Conservation (phyloP, 2,113 vertebrate genomes). For the Ctenomys sociabilis region DNA sequence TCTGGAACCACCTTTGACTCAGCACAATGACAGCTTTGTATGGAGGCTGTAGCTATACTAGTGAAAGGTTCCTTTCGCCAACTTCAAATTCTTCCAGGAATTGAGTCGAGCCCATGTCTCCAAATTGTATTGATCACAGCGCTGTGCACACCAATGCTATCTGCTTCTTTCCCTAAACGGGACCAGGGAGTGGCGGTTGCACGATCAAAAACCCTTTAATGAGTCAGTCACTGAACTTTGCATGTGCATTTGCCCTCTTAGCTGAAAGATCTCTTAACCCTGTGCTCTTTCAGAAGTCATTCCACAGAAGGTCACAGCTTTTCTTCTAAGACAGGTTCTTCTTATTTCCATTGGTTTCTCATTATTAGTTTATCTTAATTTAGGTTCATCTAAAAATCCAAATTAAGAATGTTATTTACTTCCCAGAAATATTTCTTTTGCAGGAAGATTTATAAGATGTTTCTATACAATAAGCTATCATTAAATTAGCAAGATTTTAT, state of each 20-base stretch:
- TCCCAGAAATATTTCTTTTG: not conserved
- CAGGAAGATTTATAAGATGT: not conserved
- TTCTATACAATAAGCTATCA: not conserved
- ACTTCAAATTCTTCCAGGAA: not conserved
- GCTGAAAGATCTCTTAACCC: not conserved
- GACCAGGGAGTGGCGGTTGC: not conserved
- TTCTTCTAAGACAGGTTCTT: not conserved
- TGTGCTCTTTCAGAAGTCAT: not conserved
- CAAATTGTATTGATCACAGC: not conserved
- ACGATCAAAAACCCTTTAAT: slow-evolving; percentile 3
- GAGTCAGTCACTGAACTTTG: not conserved
- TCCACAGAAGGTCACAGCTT: not conserved
- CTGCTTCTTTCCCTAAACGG: slow-evolving; percentile 19
- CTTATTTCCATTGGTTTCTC: not conserved
- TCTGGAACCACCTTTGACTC: not conserved
- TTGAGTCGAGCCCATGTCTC: not conserved
- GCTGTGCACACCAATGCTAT: not conserved
- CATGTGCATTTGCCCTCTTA: not conserved
- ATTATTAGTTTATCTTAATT: slow-evolving; percentile 1
- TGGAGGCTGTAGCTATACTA: not conserved
- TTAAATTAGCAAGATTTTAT: slow-evolving; percentile 31
- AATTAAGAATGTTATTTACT: slow-evolving; percentile 14
- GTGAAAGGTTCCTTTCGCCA: not conserved
- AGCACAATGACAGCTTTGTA: not conserved
- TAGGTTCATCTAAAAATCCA: slow-evolving; percentile 15